Evolutionary conservation across 2,797 vertebrate genomes (phyloP).

Genomic region (Ctenopoma kingsleyae): DNA sequence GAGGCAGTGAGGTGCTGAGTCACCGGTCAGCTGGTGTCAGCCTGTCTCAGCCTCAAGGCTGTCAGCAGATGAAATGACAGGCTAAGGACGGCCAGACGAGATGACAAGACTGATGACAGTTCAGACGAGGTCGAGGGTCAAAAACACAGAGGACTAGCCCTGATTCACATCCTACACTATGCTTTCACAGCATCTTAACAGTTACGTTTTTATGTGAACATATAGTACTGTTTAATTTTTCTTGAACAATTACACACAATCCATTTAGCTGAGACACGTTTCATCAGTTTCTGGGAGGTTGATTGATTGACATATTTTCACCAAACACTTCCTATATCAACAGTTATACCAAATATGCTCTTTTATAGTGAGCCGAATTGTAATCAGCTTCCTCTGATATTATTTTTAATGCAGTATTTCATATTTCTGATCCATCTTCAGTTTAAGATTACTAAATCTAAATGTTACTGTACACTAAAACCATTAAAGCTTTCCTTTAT

Average conservation of each 20-base stretch:
- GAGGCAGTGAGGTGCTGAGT: slow-evolving; percentile 59
- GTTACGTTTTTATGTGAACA: neutral
- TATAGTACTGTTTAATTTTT: neutral
- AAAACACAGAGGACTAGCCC: slow-evolving; percentile 4
- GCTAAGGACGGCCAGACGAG: slow-evolving; percentile 33
- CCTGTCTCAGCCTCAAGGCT: slow-evolving; percentile 29
- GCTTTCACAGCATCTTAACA: neutral
- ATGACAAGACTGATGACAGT: slow-evolving; percentile 50
- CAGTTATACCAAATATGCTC: too few species aligned
- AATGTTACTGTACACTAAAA: too few species aligned
- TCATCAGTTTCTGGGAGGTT: neutral
- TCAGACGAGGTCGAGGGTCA: slow-evolving; percentile 29
- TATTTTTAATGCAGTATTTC: neutral
- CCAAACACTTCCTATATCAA: too few species aligned
- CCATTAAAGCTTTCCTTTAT: neutral
- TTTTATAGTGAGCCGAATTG: too few species aligned
- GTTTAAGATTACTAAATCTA: neutral
- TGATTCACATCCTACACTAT: neutral
- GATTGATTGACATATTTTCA: neutral
- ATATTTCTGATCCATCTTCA: too few species aligned
- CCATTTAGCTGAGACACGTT: neutral
- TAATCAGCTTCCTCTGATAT: neutral
- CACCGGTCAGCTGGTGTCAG: slow-evolving; percentile 69
- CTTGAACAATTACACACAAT: neutral
- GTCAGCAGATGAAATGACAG: slow-evolving; percentile 50